Conservation (phyloP, 2,797 vertebrate genomes). For the Notolabrus celidotus region DNA sequence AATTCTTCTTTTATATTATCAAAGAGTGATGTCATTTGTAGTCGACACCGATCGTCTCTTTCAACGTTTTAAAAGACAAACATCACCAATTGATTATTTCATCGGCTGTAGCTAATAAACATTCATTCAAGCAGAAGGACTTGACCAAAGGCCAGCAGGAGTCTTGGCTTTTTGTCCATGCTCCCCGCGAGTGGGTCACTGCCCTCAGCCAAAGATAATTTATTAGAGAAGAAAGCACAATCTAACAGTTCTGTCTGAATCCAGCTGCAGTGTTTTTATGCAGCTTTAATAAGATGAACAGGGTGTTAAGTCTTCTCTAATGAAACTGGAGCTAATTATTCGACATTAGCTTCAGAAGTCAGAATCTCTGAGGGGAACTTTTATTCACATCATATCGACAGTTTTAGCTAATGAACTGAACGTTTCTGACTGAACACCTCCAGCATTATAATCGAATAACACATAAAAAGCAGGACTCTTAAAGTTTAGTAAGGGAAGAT, state of each 20-base stretch:
- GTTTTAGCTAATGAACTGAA: not conserved
- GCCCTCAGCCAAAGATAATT: not conserved
- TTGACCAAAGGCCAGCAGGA: slow-evolving; percentile 11
- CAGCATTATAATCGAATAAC: not conserved
- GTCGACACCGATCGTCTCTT: not conserved
- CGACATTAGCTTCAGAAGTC: not conserved
- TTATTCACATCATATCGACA: not conserved
- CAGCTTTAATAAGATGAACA: not conserved
- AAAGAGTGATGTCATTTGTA: slow-evolving; percentile 6
- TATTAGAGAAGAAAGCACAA: not conserved
- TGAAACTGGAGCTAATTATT: not conserved
- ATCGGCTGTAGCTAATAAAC: slow-evolving; percentile 10
- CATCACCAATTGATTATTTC: slow-evolving; percentile 11
- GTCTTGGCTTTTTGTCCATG: not conserved
- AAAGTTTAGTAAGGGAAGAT: not conserved
- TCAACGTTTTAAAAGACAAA: slow-evolving; percentile 20
- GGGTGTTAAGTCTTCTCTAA: not conserved
- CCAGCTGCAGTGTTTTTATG: not conserved
- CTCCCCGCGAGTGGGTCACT: not conserved
- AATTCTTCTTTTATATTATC: slow-evolving; percentile 4
- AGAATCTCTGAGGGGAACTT: not conserved
- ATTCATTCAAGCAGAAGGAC: slow-evolving; percentile 20
- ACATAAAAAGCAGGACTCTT: not conserved
- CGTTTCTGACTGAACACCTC: not conserved
- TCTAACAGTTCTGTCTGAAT: not conserved